A percentile compares a stretch with the other conserved stretches of the same genome.
Evolutionary conservation across 2,797 vertebrate species (phyloP).

Genomic region (Graptemys geographica): DNA sequence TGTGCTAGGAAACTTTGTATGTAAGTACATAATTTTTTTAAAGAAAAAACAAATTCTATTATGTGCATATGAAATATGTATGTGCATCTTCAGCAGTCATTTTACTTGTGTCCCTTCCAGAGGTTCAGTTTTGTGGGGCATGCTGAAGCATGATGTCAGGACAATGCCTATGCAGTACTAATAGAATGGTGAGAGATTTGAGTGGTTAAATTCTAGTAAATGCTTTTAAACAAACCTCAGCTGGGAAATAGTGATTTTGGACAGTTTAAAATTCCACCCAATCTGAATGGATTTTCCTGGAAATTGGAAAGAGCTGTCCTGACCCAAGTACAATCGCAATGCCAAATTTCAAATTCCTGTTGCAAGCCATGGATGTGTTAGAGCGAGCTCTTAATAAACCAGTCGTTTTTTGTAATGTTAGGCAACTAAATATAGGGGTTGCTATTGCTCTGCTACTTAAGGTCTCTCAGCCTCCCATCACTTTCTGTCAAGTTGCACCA

Average conservation of each 20-base stretch:
- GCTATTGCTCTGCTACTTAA: not conserved
- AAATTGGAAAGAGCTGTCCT: not conserved
- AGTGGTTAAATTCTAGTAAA: not conserved
- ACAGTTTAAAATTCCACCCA: not conserved
- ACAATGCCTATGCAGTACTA: not conserved
- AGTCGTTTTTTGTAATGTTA: not conserved
- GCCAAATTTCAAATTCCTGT: not conserved
- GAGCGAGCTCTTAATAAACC: not conserved
- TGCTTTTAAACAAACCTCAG: not conserved
- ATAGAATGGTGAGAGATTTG: not conserved
- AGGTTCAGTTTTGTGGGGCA: not conserved
- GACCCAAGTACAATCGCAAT: not conserved
- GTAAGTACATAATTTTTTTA: not conserved
- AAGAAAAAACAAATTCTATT: not conserved
- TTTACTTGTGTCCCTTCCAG: not conserved
- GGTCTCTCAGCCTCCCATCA: not conserved
- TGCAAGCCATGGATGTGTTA: not conserved
- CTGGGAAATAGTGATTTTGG: not conserved
- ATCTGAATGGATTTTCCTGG: not conserved
- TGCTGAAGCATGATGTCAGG: too few species aligned
- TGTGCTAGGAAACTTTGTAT: not conserved
- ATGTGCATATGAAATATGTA: not conserved
- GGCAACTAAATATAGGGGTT: not conserved
- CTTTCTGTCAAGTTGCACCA: not conserved
- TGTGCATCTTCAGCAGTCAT: not conserved